Evolutionary conservation across 2,888 invertebrate species (phyloP).

Genomic region (Lysandra bellargus): DNA sequence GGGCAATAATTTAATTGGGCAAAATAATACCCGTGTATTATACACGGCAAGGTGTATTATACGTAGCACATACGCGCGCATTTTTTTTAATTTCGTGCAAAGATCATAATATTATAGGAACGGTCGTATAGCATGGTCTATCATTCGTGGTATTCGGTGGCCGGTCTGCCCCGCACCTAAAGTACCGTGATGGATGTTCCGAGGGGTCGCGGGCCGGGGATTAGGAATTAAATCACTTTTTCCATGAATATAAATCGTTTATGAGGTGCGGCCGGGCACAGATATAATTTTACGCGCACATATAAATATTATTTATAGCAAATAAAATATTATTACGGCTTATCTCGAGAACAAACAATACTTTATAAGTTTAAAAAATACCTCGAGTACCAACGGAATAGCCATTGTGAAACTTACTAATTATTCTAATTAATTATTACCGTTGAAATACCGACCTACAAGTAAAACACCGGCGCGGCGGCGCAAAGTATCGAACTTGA

Average conservation of each 20-base stretch:
- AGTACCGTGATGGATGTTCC: background rate
- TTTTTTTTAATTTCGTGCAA: background rate
- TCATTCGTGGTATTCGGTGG: background rate
- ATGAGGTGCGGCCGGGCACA: background rate
- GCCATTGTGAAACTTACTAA: background rate
- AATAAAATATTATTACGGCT: background rate
- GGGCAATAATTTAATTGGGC: no score
- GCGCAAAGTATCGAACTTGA: background rate
- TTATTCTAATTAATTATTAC: background rate
- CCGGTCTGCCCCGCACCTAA: background rate
- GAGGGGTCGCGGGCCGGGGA: background rate
- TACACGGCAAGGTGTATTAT: no score
- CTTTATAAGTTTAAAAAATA: background rate
- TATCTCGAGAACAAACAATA: background rate
- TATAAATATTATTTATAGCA: background rate
- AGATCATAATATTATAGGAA: no score
- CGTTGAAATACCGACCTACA: background rate
- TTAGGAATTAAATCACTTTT: conserved; percentile 8
- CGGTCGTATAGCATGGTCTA: background rate
- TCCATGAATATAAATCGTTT: conserved; percentile 13
- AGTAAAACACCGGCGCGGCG: background rate
- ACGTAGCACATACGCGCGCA: no score
- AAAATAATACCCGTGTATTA: no score
- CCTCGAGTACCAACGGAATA: background rate
- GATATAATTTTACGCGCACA: background rate